Evolutionary conservation across 2,797 vertebrate genomes (phyloP).

Genomic region (Melanotaenia nigrans): DNA sequence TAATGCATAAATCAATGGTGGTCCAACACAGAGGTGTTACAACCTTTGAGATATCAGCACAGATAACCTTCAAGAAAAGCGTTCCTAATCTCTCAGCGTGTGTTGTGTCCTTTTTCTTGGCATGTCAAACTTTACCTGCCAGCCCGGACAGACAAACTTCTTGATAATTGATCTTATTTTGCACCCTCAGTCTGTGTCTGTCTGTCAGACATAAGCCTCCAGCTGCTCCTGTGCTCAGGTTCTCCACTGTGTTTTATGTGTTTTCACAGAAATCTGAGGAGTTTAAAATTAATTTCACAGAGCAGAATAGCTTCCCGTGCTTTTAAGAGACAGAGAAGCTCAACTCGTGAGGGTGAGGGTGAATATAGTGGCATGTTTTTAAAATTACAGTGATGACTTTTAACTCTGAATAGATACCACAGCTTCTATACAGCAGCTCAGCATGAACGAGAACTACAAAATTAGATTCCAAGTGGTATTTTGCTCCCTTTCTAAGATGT

Average conservation of each 20-base stretch:
- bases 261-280: conserved; percentile 40
- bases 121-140: conserved; percentile 69
- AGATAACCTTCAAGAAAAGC: conserved; percentile 68
- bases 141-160: conserved; percentile 60
- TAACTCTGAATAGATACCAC: conserved; percentile 19
- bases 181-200: conserved; percentile 49
- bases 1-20: conserved; percentile 62
- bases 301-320: conserved; percentile 28
- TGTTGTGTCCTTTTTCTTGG: conserved; percentile 52
- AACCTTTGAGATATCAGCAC: conserved; percentile 62
- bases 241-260: conserved; percentile 40
- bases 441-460: conserved; percentile 3
- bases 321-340: conserved; percentile 17
- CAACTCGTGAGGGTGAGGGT: conserved; percentile 7
- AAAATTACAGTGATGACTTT: conserved; percentile 22
- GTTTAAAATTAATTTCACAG: conserved; percentile 39
- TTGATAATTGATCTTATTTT: conserved; percentile 67
- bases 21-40: conserved; percentile 43
- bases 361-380: conserved; percentile 19
- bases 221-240: conserved; percentile 45
- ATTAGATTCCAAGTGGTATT: conserved; percentile 30
- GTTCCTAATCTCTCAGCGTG: conserved; percentile 64
- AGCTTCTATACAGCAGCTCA: conserved; percentile 11
- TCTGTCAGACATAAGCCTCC: conserved; percentile 50
- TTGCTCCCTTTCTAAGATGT: conserved; percentile 52